A percentile compares a stretch with the other conserved stretches of the same genome.
Evolutionary conservation across 2,888 invertebrate genomes (phyloP).

Genomic region (Orthonevra nobilis): DNA sequence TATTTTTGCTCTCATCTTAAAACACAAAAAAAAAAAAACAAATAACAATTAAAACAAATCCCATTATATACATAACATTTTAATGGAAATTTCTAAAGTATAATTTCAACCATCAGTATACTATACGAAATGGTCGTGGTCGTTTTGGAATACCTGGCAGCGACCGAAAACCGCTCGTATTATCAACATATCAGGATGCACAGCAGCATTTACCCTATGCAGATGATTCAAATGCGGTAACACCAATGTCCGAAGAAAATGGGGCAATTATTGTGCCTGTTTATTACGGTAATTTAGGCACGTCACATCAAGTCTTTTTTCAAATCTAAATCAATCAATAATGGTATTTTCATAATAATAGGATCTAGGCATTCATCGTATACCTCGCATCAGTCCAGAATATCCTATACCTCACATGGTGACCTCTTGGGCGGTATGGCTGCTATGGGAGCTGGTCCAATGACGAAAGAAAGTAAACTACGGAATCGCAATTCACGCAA

Average conservation of each 20-base stretch:
- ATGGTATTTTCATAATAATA: no score
- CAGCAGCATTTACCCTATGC: constrained; percentile 98
- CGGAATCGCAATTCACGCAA: constrained; percentile 88
- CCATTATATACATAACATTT: constrained; percentile 5
- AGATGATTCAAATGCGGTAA: constrained; percentile 98
- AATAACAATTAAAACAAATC: no score
- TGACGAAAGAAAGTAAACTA: constrained; percentile 92
- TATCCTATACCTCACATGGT: constrained; percentile 96
- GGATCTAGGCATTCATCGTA: constrained; percentile 96
- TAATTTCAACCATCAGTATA: constrained; percentile 83
- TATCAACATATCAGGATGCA: constrained; percentile 96
- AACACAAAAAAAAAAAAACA: constrained; percentile 60
- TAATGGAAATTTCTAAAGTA: constrained; percentile 60
- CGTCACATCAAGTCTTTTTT: no score
- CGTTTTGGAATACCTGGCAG: constrained; percentile 89
- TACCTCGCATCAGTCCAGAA: constrained; percentile 95
- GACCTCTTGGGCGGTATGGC: constrained; percentile 91
- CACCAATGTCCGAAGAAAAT: constrained; percentile 98
- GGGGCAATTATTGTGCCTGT: constrained; percentile 96
- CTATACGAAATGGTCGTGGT: constrained; percentile 90
- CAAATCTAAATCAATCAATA: no score
- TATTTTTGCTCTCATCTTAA: constrained; percentile 54
- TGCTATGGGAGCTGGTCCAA: constrained; percentile 78
- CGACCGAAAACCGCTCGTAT: constrained; percentile 95
- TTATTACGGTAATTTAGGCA: constrained; percentile 92